phyloP scores from a whole-genome alignment of 2,888 invertebrate species.

The Callosobruchus maculatus region DNA sequence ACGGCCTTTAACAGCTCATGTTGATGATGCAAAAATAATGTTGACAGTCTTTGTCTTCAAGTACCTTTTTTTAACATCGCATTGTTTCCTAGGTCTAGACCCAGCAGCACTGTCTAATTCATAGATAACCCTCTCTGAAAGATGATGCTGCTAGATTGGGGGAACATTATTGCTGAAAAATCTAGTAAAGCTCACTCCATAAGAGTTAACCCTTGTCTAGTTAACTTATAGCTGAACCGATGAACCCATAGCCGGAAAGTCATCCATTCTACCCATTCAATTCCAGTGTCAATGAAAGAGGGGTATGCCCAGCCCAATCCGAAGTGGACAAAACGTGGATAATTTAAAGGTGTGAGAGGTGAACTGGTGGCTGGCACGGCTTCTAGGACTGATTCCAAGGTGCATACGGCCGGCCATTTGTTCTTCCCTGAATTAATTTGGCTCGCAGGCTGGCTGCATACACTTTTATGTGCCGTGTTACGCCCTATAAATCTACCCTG shows the following conservation, averaged over 20 bases:
- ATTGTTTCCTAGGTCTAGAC: too few relatives aligned
- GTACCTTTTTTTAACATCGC: too few relatives aligned
- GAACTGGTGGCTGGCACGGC: background rate
- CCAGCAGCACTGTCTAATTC: too few relatives aligned
- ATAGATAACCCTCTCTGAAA: too few relatives aligned
- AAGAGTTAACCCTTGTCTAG: background rate
- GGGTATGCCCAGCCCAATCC: background rate
- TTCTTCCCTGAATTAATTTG: slow-evolving; percentile 1
- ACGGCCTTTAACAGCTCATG: too few relatives aligned
- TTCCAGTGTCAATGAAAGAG: background rate
- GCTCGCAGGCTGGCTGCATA: background rate
- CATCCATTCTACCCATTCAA: background rate
- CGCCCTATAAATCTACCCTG: background rate
- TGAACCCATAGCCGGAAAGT: background rate
- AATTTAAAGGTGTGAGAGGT: background rate
- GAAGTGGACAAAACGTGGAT: background rate
- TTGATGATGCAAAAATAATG: too few relatives aligned
- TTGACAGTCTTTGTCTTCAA: too few relatives aligned
- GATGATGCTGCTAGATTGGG: too few relatives aligned
- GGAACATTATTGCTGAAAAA: too few relatives aligned
- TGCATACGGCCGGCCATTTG: slow-evolving; percentile 1
- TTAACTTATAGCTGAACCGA: background rate
- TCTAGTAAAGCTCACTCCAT: too few relatives aligned
- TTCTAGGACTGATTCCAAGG: background rate
- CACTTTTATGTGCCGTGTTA: background rate